These are phyloP conservation scores for Pocillopora verrucosa DNA, from an alignment of 64 coral and sea anemone species.

Conservation along the genomic window DNA sequence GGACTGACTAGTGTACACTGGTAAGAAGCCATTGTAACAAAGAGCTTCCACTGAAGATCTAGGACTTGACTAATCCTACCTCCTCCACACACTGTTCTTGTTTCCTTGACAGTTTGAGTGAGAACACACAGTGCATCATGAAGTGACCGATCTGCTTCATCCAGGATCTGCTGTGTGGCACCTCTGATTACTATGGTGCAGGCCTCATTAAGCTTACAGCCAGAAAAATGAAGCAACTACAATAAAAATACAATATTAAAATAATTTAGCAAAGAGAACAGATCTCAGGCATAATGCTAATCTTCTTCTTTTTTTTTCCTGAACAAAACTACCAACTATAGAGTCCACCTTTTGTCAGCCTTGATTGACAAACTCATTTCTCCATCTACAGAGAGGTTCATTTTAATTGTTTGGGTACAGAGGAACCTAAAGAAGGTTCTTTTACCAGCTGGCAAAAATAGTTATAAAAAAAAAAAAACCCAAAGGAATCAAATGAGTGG, in stretches of 20 bases:
- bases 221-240: conserved; percentile 96
- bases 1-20: too few species aligned
- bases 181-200: conserved; percentile 97
- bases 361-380: too few species aligned
- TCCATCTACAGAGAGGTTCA: too few species aligned
- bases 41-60: not conserved
- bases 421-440: too few species aligned
- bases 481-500: too few species aligned
- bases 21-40: not conserved
- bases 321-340: too few species aligned
- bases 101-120: conserved; percentile 98
- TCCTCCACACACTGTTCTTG: conserved; percentile 95
- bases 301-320: too few species aligned
- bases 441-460: too few species aligned
- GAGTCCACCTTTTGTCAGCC: too few species aligned
- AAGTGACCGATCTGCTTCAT: conserved; percentile 97
- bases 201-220: conserved; percentile 96
- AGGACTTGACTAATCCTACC: conserved; percentile 16
- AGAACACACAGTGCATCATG: conserved; percentile 98
- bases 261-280: not conserved
- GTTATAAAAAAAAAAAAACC: too few species aligned
- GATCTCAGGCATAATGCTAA: not conserved
- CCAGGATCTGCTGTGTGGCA: conserved; percentile 93
- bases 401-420: too few species aligned
- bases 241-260: conserved; percentile 39